Base-by-base conservation (phyloP, 2,797 vertebrate species). In the Thaleichthys pacificus region DNA sequence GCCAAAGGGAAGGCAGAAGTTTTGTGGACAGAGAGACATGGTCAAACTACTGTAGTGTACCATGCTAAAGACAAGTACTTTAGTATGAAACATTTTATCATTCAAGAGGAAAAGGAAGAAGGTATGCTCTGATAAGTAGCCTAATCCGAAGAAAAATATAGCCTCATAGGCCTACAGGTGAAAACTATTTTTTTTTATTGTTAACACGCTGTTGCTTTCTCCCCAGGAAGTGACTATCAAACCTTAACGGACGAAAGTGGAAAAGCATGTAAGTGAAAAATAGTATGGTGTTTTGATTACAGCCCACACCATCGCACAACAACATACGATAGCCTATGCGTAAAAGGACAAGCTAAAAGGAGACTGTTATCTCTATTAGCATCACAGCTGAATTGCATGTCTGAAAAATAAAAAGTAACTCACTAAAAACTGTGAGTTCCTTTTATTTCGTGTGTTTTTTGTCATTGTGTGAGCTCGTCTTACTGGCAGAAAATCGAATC, bases 1-100 rank as follows among this genome's bases (percentile, higher is more conserved):
- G 73, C 90, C n/a, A 92, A 91, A 70, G 91, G 91, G 7, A 91
- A 92, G 69, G 88, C 88, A 0, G 0, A 80, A 1, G 86, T 89
- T 8, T 17, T 0, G 4, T 90, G 85, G 87, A 76, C 24, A 0
- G 82, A 90, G 57, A 0, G 2, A 1, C 1, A 83, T 5, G 79
- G 82, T 24, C 17, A 61, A 58, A 26, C 2, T 0, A 3, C 17
- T 0, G 4, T 79, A 5, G 42, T 15, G 0, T 88, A 89, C 68
- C 3, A 30, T 1, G 73, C 66, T 32, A 89, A 90, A 21, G 75
- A 87, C 6, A 89, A 91, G 58, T 90, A 77, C 74, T 91, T 91
- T 64, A 89, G 83, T 2, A 49, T 90, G n/a, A 73, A 87, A 64
- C 81, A 84, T 0, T 76, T 74, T 28, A 0, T 90, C 32, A 68